phyloP scores from a whole-genome alignment of 2,113 vertebrate genomes.

The Salminus brasiliensis region DNA sequence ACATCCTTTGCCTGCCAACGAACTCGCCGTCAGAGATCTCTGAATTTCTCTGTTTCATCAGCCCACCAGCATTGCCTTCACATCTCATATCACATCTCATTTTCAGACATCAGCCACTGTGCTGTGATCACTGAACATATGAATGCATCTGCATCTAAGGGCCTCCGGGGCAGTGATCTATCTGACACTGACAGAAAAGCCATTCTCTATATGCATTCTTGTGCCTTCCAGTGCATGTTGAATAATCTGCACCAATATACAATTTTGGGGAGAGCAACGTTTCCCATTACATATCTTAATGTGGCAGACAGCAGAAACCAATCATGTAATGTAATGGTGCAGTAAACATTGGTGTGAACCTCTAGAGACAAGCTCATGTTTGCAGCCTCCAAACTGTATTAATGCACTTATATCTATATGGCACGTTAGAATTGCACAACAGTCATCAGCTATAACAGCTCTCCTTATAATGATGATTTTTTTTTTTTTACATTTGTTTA shows the following conservation, averaged over 20 bases:
- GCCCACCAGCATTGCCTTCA: neutral
- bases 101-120: neutral
- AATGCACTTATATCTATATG: too few species aligned
- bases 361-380: too few species aligned
- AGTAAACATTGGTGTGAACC: too few species aligned
- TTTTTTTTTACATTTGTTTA: too few species aligned
- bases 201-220: neutral
- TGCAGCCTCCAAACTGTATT: too few species aligned
- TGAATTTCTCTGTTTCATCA: conserved; percentile 1
- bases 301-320: too few species aligned
- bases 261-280: neutral
- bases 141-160: neutral
- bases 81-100: conserved; percentile 4
- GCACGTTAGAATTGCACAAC: too few species aligned
- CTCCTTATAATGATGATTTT: too few species aligned
- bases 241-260: neutral
- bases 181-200: neutral
- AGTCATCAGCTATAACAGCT: neutral
- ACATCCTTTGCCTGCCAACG: conserved; percentile 16
- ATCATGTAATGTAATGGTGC: too few species aligned
- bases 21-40: neutral
- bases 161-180: neutral
- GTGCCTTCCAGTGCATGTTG: neutral
- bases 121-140: neutral
- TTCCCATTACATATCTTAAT: too few species aligned